Evolutionary conservation across 2,888 invertebrate genomes (phyloP).

Genomic region (Sycophila texana): DNA sequence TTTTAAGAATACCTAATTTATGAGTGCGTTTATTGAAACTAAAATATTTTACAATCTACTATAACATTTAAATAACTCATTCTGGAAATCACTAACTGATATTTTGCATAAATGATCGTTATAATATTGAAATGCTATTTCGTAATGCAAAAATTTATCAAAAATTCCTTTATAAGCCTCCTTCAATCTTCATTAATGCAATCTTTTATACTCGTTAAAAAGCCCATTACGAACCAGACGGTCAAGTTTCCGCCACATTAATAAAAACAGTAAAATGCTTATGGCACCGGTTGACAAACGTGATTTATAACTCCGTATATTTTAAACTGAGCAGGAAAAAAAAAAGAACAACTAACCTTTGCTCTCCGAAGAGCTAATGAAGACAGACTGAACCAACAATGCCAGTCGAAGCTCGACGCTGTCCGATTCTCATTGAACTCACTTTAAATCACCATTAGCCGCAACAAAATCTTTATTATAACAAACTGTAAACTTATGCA

Average conservation of each 20-base stretch:
- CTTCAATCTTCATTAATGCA: not conserved
- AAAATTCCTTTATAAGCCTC: not conserved
- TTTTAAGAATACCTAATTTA: too few relatives aligned
- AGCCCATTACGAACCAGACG: not conserved
- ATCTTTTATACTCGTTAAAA: not conserved
- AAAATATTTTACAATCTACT: too few relatives aligned
- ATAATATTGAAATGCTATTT: too few relatives aligned
- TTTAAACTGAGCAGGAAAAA: not conserved
- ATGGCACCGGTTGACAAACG: not conserved
- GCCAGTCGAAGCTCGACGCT: slow-evolving; percentile 1
- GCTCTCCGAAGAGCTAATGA: not conserved
- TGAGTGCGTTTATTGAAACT: too few relatives aligned
- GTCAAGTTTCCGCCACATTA: too few relatives aligned
- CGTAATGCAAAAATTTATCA: too few relatives aligned
- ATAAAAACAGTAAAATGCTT: not conserved
- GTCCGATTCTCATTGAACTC: slow-evolving; percentile 28
- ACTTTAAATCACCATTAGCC: not conserved
- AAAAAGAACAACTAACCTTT: not conserved
- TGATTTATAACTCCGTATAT: not conserved
- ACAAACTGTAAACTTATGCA: slow-evolving; percentile 3
- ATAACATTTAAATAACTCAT: too few relatives aligned
- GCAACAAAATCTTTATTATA: slow-evolving; percentile 8
- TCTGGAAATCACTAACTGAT: too few relatives aligned
- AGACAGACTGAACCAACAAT: slow-evolving; percentile 5
- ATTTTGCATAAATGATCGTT: too few relatives aligned